Evolutionary conservation across 2,797 vertebrate species (phyloP), one percentile per base, ranked within the genome.

Genomic region (Aratinga solstitialis): DNA sequence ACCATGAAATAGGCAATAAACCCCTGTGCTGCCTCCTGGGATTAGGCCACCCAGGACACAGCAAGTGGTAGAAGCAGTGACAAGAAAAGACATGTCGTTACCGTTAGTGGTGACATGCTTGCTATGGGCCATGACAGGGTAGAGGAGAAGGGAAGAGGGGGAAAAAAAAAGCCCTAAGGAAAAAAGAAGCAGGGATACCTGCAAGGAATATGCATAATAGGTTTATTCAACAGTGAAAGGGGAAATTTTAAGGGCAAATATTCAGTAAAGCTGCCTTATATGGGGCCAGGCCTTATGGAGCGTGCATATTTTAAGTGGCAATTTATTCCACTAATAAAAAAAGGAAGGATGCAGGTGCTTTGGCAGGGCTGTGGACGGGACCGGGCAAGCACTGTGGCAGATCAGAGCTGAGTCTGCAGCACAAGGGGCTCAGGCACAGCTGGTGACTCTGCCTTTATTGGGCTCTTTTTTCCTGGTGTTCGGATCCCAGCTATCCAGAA

Each of bases 281-380:
- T 34, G 59, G 61, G 54, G 87, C 95, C 94, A 90, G 87, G 22
- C 91, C 87, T 91, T 68, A 19, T 2, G 3, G 82, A 83, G 87
- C 85, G 78, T 58, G 84, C 76, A 59, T 87, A 71, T 92, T 94
- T 96, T 90, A 95, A 94, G 91, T 85, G 92, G 88, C 78, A 90
- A 81, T 94, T 97, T 94, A 92, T 93, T 93, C 87, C 61, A 27
- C 66, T 76, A 59, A 82, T 96, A 79, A 95, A 96, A 94, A 18
- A 2, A 63, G 78, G 83, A 75, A 89, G 86, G 89, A 77, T 58
- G 81, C 84, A 84, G 93, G 91, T 95, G 96, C 84, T 77, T 81
- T 65, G 84, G 91, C 84, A 87, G 72, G 45, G 78, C 86, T 34
- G 66, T 3, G 32, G 20, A 9, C 1, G 2, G 65, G 22, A 53